Evolutionary conservation across 1,140 invertebrate species (phyloP).

Genomic region (Drosophila pseudoananassae): DNA sequence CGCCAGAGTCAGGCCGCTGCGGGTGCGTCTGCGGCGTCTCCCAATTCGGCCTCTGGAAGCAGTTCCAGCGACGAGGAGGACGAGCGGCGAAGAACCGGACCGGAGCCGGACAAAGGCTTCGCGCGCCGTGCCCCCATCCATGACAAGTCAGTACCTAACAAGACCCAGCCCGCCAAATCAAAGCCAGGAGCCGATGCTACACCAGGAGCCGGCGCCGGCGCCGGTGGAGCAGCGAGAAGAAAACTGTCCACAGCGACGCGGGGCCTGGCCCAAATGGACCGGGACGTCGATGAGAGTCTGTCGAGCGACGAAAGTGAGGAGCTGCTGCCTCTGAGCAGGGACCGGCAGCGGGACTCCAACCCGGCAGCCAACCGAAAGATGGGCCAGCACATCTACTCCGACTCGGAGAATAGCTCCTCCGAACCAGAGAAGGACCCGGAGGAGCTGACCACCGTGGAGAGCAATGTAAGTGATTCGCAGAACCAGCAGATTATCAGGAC

Average conservation of each 20-base stretch:
- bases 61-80: conserved; percentile 78
- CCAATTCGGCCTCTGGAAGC: conserved; percentile 83
- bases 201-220: too few species aligned
- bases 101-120: conserved; percentile 10
- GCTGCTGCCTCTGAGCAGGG: conserved; percentile 86
- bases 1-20: conserved; percentile 73
- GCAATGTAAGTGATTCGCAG: conserved; percentile 88
- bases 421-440: conserved; percentile 35
- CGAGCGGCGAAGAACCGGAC: conserved; percentile 19
- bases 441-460: conserved; percentile 84
- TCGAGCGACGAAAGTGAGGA: conserved; percentile 91
- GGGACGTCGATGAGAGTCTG: conserved; percentile 86
- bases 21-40: conserved; percentile 58
- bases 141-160: conserved; percentile 74
- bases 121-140: conserved; percentile 24
- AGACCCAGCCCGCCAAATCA: conserved; percentile 71
- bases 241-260: conserved; percentile 60
- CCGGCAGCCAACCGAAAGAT: conserved; percentile 40
- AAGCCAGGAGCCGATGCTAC: conserved; percentile 46
- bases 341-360: conserved; percentile 66
- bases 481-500: conserved; percentile 88
- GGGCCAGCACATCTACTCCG: conserved; percentile 77
- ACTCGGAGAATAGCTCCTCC: conserved; percentile 66
- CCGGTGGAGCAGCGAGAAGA: conserved; percentile 28
- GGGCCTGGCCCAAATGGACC: conserved; percentile 86